Percentiles rank a stretch among this genome's conserved stretches.
phyloP scores from a whole-genome alignment of 2,888 invertebrate genomes.

The Leptarthrus brevirostris region DNA sequence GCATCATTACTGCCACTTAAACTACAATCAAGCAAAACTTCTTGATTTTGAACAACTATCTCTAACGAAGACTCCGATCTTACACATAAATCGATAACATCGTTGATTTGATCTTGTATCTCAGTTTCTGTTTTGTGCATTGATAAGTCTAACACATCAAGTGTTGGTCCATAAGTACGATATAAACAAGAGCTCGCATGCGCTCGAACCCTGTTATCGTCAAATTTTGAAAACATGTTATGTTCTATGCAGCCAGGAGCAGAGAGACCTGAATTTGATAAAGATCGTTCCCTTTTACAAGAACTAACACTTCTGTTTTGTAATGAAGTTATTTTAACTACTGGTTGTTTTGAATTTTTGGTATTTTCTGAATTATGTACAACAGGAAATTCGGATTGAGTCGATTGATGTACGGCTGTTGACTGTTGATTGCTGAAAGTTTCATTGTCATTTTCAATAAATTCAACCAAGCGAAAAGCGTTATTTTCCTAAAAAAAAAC shows the following conservation, averaged over 20 bases:
- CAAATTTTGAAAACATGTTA: not conserved
- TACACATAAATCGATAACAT: not conserved
- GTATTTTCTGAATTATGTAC: not conserved
- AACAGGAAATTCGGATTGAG: not conserved
- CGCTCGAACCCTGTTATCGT: not conserved
- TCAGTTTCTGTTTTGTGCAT: not conserved
- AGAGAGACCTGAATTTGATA: not conserved
- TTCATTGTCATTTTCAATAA: not conserved
- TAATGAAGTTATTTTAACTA: not conserved
- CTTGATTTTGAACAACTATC: not conserved
- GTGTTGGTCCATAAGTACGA: not conserved
- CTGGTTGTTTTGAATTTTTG: not conserved
- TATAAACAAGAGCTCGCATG: not conserved
- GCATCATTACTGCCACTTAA: not conserved
- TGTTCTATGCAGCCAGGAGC: no score
- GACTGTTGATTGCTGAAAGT: not conserved
- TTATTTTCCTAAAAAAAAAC: constrained; percentile 6
- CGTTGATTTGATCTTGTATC: not conserved
- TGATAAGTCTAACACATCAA: constrained; percentile 1
- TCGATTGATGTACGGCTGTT: not conserved
- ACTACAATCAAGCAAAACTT: not conserved
- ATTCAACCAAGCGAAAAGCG: not conserved
- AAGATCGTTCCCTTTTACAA: not conserved
- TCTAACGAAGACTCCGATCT: not conserved
- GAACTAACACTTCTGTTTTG: not conserved